phyloP scores from a whole-genome alignment of 2,888 invertebrate species.

The Cheiracanthium punctorium region DNA sequence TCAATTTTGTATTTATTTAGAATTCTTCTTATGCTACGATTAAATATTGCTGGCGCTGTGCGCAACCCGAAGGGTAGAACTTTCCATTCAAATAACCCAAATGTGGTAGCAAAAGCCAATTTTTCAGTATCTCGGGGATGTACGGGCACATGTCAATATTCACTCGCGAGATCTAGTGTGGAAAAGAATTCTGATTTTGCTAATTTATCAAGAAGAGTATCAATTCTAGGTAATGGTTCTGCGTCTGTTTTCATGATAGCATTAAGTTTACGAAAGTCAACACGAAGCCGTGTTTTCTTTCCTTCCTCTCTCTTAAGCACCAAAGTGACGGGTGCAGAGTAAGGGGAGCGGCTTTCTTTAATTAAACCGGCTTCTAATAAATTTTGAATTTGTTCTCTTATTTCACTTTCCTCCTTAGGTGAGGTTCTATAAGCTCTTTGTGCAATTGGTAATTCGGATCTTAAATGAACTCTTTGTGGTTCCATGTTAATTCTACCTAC shows the following conservation, averaged over 20 bases:
- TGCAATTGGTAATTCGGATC: not conserved
- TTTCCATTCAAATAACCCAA: not conserved
- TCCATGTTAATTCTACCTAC: not conserved
- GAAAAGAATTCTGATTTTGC: not conserved
- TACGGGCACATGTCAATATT: not conserved
- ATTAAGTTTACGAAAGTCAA: conserved; percentile 6
- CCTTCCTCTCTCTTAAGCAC: not conserved
- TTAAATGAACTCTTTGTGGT: not conserved
- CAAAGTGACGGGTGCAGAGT: not conserved
- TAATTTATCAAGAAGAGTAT: not conserved
- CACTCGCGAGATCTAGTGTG: not conserved
- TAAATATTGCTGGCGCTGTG: not conserved
- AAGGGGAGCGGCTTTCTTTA: not conserved
- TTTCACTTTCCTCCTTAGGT: not conserved
- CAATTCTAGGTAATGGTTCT: not conserved
- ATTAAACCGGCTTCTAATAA: not conserved
- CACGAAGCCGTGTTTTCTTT: not conserved
- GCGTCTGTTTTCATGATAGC: not conserved
- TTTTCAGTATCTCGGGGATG: not conserved
- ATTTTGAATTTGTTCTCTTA: not conserved
- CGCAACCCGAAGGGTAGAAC: not conserved
- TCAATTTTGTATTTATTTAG: not conserved
- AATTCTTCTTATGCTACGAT: not conserved
- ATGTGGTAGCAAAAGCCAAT: conserved; percentile 1
- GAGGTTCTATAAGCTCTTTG: not conserved